Conservation (phyloP, 1,140 invertebrate species). For the Cydia fagiglandana region DNA sequence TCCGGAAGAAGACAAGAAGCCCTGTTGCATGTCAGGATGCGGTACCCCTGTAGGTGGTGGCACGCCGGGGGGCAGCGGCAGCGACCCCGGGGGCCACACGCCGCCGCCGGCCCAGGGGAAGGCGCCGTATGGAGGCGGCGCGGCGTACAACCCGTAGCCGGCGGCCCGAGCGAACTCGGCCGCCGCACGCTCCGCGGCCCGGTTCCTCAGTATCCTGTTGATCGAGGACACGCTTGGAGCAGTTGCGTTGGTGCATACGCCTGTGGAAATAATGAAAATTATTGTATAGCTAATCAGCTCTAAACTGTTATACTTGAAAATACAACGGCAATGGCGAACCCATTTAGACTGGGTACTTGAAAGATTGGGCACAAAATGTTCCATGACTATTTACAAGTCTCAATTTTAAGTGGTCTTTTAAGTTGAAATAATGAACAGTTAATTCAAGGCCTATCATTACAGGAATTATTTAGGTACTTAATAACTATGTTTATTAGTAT, state of each 20-base stretch:
- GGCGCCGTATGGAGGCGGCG: slow-evolving; percentile 85
- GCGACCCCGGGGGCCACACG: slow-evolving; percentile 72
- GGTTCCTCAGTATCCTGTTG: slow-evolving; percentile 93
- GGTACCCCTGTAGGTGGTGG: slow-evolving; percentile 77
- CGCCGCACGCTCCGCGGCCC: slow-evolving; percentile 94
- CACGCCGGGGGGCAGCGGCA: slow-evolving; percentile 76
- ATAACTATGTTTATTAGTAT: too few species aligned
- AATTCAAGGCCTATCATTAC: too few species aligned
- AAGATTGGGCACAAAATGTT: neutral
- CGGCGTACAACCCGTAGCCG: slow-evolving; percentile 91
- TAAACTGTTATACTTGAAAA: neutral
- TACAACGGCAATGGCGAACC: too few species aligned
- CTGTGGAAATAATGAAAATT: slow-evolving; percentile 47
- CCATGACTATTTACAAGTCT: neutral
- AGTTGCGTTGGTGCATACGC: slow-evolving; percentile 94
- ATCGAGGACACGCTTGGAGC: slow-evolving; percentile 95
- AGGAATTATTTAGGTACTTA: too few species aligned
- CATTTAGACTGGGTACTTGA: too few species aligned
- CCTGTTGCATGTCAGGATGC: slow-evolving; percentile 78
- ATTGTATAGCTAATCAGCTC: neutral
- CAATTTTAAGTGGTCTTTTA: too few species aligned
- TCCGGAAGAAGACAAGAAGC: slow-evolving; percentile 77
- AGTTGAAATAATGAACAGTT: too few species aligned
- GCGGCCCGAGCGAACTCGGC: slow-evolving; percentile 95
- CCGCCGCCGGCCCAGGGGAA: slow-evolving; percentile 79